A percentile compares a stretch with the other conserved stretches of the same genome.
phyloP scores from a whole-genome alignment of 2,888 invertebrate species.

The Drosophila emarginata region DNA sequence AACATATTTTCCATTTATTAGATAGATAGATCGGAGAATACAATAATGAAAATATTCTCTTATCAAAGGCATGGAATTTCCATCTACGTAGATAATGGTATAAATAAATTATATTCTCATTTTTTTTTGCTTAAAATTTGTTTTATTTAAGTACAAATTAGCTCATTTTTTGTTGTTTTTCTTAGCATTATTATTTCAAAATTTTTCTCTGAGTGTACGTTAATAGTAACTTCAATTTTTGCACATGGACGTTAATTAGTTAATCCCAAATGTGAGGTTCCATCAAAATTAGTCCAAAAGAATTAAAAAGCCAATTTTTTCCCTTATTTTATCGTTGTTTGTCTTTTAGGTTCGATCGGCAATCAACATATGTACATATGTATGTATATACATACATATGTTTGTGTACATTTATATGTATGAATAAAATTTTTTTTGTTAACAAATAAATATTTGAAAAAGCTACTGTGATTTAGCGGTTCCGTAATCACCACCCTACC shows the following conservation, averaged over 20 bases:
- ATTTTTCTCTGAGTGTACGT: background rate
- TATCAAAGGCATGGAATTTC: no score
- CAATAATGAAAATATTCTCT: no score
- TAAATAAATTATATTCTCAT: no score
- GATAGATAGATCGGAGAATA: no score
- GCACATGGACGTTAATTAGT: background rate
- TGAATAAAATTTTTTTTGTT: background rate
- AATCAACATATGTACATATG: background rate
- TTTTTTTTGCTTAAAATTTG: no score
- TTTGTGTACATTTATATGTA: background rate
- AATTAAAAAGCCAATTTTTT: background rate
- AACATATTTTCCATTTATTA: no score
- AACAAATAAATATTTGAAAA: background rate
- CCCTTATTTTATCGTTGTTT: background rate
- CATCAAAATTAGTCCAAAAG: background rate
- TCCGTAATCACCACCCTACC: background rate
- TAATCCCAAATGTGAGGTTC: background rate
- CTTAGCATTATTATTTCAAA: no score
- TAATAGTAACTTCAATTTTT: background rate
- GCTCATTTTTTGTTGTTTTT: no score
- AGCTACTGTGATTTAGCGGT: background rate
- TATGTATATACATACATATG: background rate
- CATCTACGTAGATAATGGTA: no score
- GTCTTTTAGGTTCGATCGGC: background rate
- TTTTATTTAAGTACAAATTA: no score